A percentile compares a stretch with the other conserved stretches of the same genome.
Evolutionary conservation across 2,113 vertebrate genomes (phyloP).

Genomic region (Zosterops lateralis): DNA sequence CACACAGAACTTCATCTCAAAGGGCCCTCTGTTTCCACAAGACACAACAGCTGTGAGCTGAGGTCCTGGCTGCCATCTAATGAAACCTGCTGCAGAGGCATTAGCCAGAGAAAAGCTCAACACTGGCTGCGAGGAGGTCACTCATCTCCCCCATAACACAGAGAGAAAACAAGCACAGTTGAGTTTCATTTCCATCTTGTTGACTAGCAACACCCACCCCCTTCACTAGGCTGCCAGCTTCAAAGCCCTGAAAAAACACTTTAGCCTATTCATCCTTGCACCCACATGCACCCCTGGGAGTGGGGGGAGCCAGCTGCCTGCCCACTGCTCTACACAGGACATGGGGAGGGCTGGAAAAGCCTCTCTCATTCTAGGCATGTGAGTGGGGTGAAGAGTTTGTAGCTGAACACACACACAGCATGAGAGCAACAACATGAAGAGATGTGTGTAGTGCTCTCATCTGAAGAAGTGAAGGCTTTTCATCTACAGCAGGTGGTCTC

Average conservation of each 20-base stretch:
- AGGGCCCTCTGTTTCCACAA: not conserved
- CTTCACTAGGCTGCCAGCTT: constrained; percentile 20
- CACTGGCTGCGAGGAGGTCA: accelerated
- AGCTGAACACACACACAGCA: not conserved
- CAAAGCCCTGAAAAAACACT: constrained; percentile 41
- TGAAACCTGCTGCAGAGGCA: not conserved
- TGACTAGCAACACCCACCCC: not conserved
- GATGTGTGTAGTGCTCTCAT: not conserved
- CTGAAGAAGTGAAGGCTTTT: not conserved
- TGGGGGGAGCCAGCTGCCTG: not conserved
- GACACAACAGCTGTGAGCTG: not conserved
- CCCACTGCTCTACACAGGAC: not conserved
- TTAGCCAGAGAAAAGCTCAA: not conserved
- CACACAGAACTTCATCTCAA: not conserved
- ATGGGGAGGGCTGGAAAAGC: not conserved
- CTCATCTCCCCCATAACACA: not conserved
- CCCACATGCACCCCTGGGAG: not conserved
- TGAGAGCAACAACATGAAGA: not conserved
- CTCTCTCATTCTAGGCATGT: not conserved
- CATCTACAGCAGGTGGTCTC: not conserved
- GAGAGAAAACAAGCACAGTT: not conserved
- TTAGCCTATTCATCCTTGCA: not conserved
- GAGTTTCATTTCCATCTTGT: not conserved
- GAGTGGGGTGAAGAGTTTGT: not conserved
- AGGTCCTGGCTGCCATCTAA: not conserved